These are phyloP conservation scores for Sterrhoptilus dennistouni DNA, from an alignment of 2,113 vertebrate genomes.

Conservation along the genomic window DNA sequence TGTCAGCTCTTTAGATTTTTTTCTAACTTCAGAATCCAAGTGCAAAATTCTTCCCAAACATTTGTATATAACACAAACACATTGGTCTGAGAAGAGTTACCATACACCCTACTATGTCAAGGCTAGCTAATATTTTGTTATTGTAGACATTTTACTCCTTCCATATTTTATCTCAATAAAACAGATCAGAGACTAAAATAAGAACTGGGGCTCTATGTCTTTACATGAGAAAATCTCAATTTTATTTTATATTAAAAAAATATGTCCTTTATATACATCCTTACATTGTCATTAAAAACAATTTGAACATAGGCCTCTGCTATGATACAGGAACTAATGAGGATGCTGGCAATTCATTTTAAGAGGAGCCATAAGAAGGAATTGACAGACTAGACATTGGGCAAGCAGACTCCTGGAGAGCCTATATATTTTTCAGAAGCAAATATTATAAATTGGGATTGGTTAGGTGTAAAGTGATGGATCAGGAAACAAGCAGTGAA, in stretches of 20 bases:
- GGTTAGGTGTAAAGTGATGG: not conserved
- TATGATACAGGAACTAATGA: not conserved
- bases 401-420: not conserved
- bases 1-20: not conserved
- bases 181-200: not conserved
- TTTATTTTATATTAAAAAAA: not conserved
- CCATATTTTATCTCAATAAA: not conserved
- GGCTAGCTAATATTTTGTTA: not conserved
- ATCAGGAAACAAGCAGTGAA: not conserved
- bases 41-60: not conserved
- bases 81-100: not conserved
- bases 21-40: not conserved
- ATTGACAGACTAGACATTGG: not conserved
- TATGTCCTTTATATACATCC: not conserved
- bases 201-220: not conserved
- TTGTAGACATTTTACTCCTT: not conserved
- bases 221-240: not conserved
- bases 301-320: not conserved
- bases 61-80: not conserved
- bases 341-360: not conserved
- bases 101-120: fast-evolving
- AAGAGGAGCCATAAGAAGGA: not conserved
- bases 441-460: not conserved
- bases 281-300: not conserved
- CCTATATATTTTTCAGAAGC: not conserved